Base-by-base conservation (phyloP, 1,140 invertebrate genomes). In the Diabrotica virgifera region DNA sequence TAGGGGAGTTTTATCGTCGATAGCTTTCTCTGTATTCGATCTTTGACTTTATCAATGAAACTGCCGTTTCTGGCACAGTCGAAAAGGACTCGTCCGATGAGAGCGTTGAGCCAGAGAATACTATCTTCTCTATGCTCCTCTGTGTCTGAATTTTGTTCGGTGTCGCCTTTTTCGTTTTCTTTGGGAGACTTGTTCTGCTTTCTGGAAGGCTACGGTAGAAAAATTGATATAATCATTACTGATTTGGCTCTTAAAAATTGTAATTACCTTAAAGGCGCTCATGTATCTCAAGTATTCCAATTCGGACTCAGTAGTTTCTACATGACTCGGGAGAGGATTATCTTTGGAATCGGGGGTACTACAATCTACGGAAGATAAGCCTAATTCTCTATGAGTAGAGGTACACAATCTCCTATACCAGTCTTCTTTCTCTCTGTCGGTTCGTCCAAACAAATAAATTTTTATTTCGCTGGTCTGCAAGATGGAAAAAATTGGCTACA, bases 401-500 rank as follows among this genome's bases (percentile, higher is more conserved):
- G 63, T 63, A 7, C 52, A 64, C 55, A 74, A 65, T 64, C 70
- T 62, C 38, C 70, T 65, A 78, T 82, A 93, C 94, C 94, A 96
- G 71, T 94, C 88, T 80, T 96, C 94, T 78, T 96, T 96, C 71
- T 96, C 92, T 55, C 92, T 80, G 72, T 91, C 88, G 58, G 90
- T 89, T 66, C 94, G 82, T 5, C 91, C 87, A 80, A 96, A 96
- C 58, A 96, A 77, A 74, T 87, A 89, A 12, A 83, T 76, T 78
- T 79, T 80, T 13, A 70, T 77, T 70, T 35, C 52, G 66, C 52
- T 71, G 10, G 69, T 69, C 70, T 76, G 38, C n/a, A 61, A 24
- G 24, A 24, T 2, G 1, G 24, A 24, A 24, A 24, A 24, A 24
- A 24, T 24, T 24, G 1, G 1, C 24, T 24, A 24, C 24, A 24